A percentile compares a stretch with the other conserved stretches of the same genome.
Evolutionary conservation across 2,888 invertebrate species (phyloP).

Genomic region (Sesamia inferens): DNA sequence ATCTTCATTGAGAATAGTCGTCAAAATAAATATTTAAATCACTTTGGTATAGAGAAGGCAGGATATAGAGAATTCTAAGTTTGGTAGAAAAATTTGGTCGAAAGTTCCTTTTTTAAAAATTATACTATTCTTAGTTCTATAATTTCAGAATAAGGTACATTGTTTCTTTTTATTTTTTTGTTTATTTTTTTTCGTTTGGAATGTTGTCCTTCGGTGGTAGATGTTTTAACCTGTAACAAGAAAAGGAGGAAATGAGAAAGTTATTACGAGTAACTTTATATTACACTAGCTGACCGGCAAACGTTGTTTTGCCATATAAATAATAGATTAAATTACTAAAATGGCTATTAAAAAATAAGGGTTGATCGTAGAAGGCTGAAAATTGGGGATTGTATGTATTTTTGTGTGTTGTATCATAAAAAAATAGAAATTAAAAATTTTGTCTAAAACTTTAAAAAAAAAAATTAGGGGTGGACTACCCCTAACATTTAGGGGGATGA

Average conservation of each 20-base stretch:
- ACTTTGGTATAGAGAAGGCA: constrained; percentile 79
- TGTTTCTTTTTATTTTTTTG: constrained; percentile 26
- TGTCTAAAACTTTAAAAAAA: too few relatives aligned
- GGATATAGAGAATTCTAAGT: constrained; percentile 67
- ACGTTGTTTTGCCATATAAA: too few relatives aligned
- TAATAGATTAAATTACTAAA: too few relatives aligned
- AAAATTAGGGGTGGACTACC: too few relatives aligned
- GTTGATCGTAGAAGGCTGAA: too few relatives aligned
- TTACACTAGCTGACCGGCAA: too few relatives aligned
- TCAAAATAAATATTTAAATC: constrained; percentile 62
- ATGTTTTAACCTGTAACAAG: constrained; percentile 70
- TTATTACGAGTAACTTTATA: background rate
- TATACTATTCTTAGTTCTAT: constrained; percentile 55
- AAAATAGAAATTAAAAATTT: too few relatives aligned
- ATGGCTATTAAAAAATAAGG: too few relatives aligned
- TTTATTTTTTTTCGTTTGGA: constrained; percentile 65
- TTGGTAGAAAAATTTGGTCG: constrained; percentile 80
- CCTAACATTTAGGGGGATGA: too few relatives aligned
- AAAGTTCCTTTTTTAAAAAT: constrained; percentile 47
- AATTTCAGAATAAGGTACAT: constrained; percentile 69
- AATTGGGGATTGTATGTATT: too few relatives aligned
- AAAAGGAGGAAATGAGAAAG: constrained; percentile 14
- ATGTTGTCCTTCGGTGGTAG: constrained; percentile 72
- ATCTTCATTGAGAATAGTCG: constrained; percentile 79
- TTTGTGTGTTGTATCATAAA: too few relatives aligned